Conservation (phyloP, 2,888 invertebrate species). For the Atrina japonica region DNA sequence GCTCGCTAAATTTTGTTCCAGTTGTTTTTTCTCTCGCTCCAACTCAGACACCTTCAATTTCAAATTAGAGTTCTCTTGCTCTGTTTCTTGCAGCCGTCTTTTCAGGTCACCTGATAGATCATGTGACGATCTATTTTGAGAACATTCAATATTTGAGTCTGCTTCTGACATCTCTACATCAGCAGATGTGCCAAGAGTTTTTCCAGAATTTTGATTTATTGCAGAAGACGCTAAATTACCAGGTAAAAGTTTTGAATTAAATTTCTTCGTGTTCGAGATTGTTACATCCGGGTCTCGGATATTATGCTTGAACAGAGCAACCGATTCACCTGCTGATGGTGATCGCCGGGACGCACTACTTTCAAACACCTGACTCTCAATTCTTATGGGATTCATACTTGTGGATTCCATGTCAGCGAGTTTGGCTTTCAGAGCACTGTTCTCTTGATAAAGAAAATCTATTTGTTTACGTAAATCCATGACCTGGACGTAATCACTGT, state of each 20-base stretch:
- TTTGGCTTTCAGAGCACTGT: constrained; percentile 84
- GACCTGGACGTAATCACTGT: constrained; percentile 79
- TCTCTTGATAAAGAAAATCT: constrained; percentile 87
- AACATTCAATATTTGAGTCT: not conserved
- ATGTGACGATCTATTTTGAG: constrained; percentile 2
- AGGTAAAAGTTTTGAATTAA: not conserved
- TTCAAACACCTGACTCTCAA: constrained; percentile 31
- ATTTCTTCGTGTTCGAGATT: constrained; percentile 3
- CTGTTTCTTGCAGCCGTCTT: constrained; percentile 5
- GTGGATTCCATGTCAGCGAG: constrained; percentile 77
- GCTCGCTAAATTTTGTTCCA: not conserved
- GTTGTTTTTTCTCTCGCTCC: constrained; percentile 1
- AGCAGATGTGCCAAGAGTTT: constrained; percentile 5
- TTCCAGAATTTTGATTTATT: constrained; percentile 35
- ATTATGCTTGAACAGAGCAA: not conserved
- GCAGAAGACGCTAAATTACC: constrained; percentile 1
- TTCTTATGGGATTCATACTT: constrained; percentile 13
- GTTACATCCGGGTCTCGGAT: constrained; percentile 14
- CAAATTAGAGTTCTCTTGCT: constrained; percentile 12
- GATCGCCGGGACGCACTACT: constrained; percentile 5
- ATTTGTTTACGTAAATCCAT: constrained; percentile 88
- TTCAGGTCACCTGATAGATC: constrained; percentile 1
- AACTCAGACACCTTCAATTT: constrained; percentile 19
- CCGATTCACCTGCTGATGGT: constrained; percentile 4
- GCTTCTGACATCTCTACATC: not conserved